Percentiles rank a stretch among this genome's conserved stretches.
phyloP scores from a whole-genome alignment of 2,113 vertebrate species.

The Clarias magur region DNA sequence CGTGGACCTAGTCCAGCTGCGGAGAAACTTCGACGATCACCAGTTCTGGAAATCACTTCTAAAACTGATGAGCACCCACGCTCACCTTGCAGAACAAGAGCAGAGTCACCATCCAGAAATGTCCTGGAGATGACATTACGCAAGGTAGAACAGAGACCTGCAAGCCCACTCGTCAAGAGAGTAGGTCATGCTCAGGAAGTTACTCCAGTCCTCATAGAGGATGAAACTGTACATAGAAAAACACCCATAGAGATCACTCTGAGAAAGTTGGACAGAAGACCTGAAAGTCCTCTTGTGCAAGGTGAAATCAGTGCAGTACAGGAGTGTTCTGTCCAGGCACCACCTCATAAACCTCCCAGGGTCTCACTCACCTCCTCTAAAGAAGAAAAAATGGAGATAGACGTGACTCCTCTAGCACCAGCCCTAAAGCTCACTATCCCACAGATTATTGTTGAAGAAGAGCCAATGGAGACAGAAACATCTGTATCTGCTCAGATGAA shows the following conservation, averaged over 20 bases:
- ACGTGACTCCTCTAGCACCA: constrained; percentile 45
- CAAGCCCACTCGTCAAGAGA: constrained; percentile 73
- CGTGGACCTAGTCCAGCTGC: constrained; percentile 64
- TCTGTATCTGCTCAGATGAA: constrained; percentile 66
- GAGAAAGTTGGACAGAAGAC: constrained; percentile 70
- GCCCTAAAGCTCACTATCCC: constrained; percentile 65
- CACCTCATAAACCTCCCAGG: constrained; percentile 59
- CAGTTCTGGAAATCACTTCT: constrained; percentile 61
- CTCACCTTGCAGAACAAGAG: constrained; percentile 56
- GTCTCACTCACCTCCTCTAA: constrained; percentile 49
- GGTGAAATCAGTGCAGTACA: constrained; percentile 56
- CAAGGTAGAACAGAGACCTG: constrained; percentile 71
- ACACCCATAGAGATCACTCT: constrained; percentile 64
- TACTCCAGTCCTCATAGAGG: constrained; percentile 55
- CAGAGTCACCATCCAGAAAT: constrained; percentile 65
- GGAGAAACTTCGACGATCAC: constrained; percentile 67
- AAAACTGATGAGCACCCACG: constrained; percentile 47
- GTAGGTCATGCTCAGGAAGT: constrained; percentile 68
- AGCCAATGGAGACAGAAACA: constrained; percentile 66
- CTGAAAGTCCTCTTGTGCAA: constrained; percentile 72
- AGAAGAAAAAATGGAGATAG: constrained; percentile 70
- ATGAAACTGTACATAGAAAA: constrained; percentile 63
- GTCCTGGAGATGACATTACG: constrained; percentile 66
- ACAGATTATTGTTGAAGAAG: constrained; percentile 73
- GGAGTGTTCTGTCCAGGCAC: constrained; percentile 57